Evolutionary conservation across 2,113 vertebrate genomes (phyloP).

Genomic region (Tursiops truncatus): DNA sequence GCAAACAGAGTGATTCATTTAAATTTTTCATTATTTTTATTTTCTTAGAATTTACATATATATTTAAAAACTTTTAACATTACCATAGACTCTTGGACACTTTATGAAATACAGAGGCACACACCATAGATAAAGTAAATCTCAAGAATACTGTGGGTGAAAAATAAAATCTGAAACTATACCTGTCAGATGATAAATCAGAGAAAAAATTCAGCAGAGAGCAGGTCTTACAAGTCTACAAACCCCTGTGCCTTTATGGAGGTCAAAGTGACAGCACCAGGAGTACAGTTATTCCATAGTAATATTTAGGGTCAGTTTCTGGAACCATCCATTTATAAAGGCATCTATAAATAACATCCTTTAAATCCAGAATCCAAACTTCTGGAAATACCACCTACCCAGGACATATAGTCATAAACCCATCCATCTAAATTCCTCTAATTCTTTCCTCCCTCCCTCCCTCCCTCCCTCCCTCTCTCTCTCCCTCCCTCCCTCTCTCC

Average conservation of each 20-base stretch:
- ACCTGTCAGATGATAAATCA: not conserved
- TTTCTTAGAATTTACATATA: not conserved
- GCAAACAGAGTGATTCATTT: not conserved
- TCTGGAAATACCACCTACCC: not conserved
- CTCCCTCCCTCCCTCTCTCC: fast-evolving
- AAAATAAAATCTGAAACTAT: not conserved
- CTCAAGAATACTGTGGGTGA: not conserved
- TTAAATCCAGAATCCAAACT: not conserved
- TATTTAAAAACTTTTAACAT: not conserved
- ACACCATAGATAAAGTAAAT: not conserved
- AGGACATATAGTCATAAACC: not conserved
- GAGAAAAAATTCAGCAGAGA: not conserved
- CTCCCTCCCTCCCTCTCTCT: fast-evolving
- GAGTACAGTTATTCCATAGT: not conserved
- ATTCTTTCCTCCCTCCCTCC: not conserved
- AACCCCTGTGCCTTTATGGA: not conserved
- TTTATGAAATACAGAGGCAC: not conserved
- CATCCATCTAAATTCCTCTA: not conserved
- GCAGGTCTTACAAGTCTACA: not conserved
- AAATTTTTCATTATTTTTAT: slow-evolving; percentile 32
- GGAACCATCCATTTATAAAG: not conserved
- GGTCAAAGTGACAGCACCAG: not conserved
- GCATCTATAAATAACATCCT: not conserved
- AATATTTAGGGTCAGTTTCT: not conserved
- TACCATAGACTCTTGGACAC: not conserved